A percentile compares a stretch with the other conserved stretches of the same genome.
Conservation (phyloP, 2,113 vertebrate species). For the Labeo rohita region DNA sequence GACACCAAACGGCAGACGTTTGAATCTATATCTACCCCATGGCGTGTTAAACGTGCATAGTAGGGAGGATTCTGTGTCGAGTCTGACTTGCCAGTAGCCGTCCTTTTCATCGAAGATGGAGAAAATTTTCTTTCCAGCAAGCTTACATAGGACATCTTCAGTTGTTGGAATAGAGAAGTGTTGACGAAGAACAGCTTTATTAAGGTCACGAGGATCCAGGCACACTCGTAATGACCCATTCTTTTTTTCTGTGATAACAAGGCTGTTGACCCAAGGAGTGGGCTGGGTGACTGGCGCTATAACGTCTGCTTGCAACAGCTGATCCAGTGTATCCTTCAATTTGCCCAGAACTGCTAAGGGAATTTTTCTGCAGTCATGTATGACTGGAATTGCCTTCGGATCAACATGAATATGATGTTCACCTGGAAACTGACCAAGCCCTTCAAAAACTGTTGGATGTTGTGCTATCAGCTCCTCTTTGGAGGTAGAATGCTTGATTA, state of each 20-base stretch:
- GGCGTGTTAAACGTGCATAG: conserved; percentile 65
- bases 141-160: conserved; percentile 43
- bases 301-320: background rate
- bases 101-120: conserved; percentile 62
- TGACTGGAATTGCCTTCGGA: background rate
- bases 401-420: conserved; percentile 20
- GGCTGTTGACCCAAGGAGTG: background rate
- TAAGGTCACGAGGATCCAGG: background rate
- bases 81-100: conserved; percentile 68
- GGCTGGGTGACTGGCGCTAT: background rate
- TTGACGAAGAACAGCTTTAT: background rate
- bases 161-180: background rate
- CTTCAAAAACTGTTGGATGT: conserved; percentile 34
- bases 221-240: background rate
- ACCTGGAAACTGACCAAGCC: conserved; percentile 15
- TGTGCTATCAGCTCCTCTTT: conserved; percentile 4
- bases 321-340: background rate
- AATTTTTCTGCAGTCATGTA: background rate
- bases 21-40: conserved; percentile 67
- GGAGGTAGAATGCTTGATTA: background rate
- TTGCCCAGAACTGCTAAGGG: background rate
- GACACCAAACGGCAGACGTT: conserved; percentile 58
- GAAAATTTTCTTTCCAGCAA: conserved; percentile 63
- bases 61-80: conserved; percentile 67
- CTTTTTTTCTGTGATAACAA: background rate